These are phyloP conservation scores for Drosophila sturtevanti DNA, from an alignment of 1,140 invertebrate species.

Conservation along the genomic window DNA sequence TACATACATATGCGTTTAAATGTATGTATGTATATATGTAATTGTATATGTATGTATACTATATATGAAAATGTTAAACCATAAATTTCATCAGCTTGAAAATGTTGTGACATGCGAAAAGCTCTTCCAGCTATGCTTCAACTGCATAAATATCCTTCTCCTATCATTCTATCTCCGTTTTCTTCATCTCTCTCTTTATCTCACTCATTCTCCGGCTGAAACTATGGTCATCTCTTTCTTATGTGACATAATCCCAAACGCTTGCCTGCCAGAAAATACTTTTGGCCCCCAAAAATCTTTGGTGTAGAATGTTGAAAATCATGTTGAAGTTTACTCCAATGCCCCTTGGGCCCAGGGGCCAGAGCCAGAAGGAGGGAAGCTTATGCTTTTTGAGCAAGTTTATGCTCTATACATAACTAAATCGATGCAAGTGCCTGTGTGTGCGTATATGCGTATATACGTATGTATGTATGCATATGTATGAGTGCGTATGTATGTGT, in stretches of 20 bases:
- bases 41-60: constrained; percentile 23
- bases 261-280: constrained; percentile 67
- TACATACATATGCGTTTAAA: background rate
- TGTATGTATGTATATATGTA: too few relatives aligned
- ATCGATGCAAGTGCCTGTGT: constrained; percentile 31
- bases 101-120: constrained; percentile 53
- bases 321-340: constrained; percentile 73
- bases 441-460: constrained; percentile 22
- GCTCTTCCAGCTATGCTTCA: constrained; percentile 24
- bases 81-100: constrained; percentile 45
- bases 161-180: constrained; percentile 12
- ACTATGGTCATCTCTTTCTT: constrained; percentile 39
- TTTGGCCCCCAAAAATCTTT: constrained; percentile 64
- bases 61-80: constrained; percentile 49
- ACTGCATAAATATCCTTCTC: constrained; percentile 11
- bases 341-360: constrained; percentile 31
- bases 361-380: constrained; percentile 41
- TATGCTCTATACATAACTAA: constrained; percentile 18
- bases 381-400: constrained; percentile 57
- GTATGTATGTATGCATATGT: background rate
- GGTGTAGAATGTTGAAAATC: constrained; percentile 77
- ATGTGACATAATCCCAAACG: constrained; percentile 72
- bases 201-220: background rate
- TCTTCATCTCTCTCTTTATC: background rate
- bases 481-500: background rate